Base-by-base conservation (phyloP, 1,140 invertebrate species). In the Drosophila sucinea region DNA sequence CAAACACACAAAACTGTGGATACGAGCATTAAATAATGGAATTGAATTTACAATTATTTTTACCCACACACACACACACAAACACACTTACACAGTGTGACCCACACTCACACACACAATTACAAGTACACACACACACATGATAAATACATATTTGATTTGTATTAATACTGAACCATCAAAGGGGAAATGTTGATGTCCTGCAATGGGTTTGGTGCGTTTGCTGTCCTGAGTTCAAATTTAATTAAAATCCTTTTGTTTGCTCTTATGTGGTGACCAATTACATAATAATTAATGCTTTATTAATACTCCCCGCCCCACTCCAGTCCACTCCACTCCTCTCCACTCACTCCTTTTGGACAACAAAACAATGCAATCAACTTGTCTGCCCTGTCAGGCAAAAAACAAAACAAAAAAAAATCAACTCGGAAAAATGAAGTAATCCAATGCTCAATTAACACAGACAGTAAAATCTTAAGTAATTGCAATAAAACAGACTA, bases 21-120 rank as follows among this genome's bases (percentile, higher is more conserved):
- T 74, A 85, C 64, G 76, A 73, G 77, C 85, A 79, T 86, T 79
- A 79, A 86, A 86, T 86, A 86, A 86, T 87, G 84, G 79, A 86
- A 86, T 86, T 87, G 76, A 86, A 86, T 87, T 86, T 87, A 86
- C 83, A 86, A 87, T 86, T 79, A 87, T 83, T 86, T 87, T 87
- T 79, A 75, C 76, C 54, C 32, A 25, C 65, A 61, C 55, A 55
- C 65, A 64, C 55, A 32, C 56, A 44, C 54, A 27, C n/a, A 27
- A 25, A 27, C 29, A 38, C 2, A 2, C 33, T 7, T 3, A 23
- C 35, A n/a, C 29, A 23, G 8, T 44, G 3, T 86, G 1, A 4
- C 47, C 63, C 25, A 61, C 57, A 65, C 29, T 30, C 41, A 38
- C 56, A 1, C 10, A 0, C 56, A 66, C 30, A 56, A 40, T 62